phyloP scores from a whole-genome alignment of 2,113 vertebrate genomes.

The Actenoides hombroni region DNA sequence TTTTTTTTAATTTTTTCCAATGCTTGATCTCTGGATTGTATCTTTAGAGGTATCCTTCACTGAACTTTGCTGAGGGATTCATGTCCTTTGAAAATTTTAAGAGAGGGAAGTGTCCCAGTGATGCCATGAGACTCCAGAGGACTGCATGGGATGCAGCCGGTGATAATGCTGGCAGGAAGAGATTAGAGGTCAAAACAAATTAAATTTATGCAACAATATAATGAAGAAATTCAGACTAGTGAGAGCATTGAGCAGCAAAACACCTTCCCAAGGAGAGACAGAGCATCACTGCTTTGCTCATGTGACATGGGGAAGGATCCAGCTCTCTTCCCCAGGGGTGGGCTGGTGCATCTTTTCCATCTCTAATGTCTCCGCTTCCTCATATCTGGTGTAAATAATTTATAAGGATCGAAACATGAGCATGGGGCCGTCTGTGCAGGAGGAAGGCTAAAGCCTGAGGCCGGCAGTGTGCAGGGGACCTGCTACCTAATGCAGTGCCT shows the following conservation, averaged over 20 bases:
- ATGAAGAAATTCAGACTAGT: not conserved
- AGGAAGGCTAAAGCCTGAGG: not conserved
- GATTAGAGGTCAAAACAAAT: not conserved
- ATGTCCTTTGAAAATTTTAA: not conserved
- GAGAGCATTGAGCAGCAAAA: not conserved
- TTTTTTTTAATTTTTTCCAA: not conserved
- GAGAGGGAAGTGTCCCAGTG: not conserved
- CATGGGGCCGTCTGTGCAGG: not conserved
- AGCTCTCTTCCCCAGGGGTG: not conserved
- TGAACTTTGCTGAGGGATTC: not conserved
- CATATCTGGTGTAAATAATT: constrained; percentile 55
- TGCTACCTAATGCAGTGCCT: not conserved
- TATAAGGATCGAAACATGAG: constrained; percentile 39
- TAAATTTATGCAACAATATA: not conserved
- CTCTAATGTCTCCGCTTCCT: constrained; percentile 36
- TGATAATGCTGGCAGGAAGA: not conserved
- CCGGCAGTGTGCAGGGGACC: not conserved
- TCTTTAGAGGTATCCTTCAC: not conserved
- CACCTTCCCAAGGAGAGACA: not conserved
- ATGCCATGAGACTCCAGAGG: not conserved
- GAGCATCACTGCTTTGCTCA: not conserved
- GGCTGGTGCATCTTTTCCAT: constrained; percentile 39
- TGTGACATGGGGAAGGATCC: not conserved
- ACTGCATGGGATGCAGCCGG: not conserved
- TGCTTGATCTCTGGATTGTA: not conserved